phyloP scores from a whole-genome alignment of 35 echinoderm and acorn worm genomes.

The Holothuria glaberrima region DNA sequence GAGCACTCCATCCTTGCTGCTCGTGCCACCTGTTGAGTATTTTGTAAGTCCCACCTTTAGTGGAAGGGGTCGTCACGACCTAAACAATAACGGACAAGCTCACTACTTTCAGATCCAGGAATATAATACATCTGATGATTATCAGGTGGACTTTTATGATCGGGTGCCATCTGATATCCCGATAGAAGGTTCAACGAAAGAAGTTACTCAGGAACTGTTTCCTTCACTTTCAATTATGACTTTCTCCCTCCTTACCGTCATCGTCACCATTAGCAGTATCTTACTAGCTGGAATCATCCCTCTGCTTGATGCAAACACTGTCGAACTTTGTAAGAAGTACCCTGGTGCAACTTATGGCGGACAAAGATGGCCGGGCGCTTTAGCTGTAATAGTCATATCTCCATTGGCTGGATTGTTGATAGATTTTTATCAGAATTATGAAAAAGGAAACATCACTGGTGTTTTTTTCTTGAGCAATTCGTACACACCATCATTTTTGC shows the following conservation, averaged over 20 bases:
- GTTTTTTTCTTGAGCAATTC: conserved; percentile 9
- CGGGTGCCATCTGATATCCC: neutral
- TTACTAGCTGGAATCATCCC: conserved; percentile 33
- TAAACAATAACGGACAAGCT: too few species aligned
- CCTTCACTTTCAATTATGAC: neutral
- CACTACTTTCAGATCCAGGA: neutral
- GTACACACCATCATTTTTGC: neutral
- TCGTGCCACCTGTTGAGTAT: conserved; percentile 21
- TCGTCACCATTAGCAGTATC: neutral
- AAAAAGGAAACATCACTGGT: neutral
- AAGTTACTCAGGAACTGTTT: neutral
- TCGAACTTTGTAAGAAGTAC: conserved; percentile 19
- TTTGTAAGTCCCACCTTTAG: neutral
- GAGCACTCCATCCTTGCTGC: neutral
- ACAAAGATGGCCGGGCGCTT: conserved; percentile 27
- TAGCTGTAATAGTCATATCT: conserved; percentile 39
- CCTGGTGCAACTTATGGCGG: conserved; percentile 35
- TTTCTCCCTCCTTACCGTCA: neutral
- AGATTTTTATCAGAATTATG: neutral
- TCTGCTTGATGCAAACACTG: conserved; percentile 25
- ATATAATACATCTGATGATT: neutral
- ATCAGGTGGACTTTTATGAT: neutral
- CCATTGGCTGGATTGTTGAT: conserved; percentile 6
- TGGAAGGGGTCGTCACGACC: neutral
- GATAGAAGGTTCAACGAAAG: neutral